Evolutionary conservation across 2,797 vertebrate species (phyloP).

Genomic region (Prionace glauca): DNA sequence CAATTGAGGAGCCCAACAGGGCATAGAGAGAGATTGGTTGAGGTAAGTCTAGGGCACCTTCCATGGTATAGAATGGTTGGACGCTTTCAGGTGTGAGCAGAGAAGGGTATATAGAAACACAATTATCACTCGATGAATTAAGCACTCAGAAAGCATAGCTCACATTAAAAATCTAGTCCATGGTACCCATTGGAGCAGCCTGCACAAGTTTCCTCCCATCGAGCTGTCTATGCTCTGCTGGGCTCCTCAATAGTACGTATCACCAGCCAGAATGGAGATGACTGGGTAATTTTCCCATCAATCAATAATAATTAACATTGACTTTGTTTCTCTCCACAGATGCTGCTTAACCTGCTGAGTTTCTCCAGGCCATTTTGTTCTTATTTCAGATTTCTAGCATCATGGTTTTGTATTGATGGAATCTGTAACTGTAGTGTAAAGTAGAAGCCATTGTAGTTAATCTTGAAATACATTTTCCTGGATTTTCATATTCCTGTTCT

Average conservation of each 20-base stretch:
- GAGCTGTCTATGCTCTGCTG: too few species aligned
- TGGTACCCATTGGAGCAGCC: neutral
- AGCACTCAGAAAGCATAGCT: neutral
- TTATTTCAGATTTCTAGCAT: too few species aligned
- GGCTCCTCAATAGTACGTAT: neutral
- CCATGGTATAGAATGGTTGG: neutral
- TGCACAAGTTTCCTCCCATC: neutral
- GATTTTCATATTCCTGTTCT: neutral
- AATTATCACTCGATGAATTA: neutral
- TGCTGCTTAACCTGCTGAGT: too few species aligned
- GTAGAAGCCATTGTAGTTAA: conserved; percentile 21
- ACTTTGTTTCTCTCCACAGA: too few species aligned
- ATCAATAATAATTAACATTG: neutral
- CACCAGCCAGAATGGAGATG: neutral
- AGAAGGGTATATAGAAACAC: neutral
- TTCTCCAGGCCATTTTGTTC: too few species aligned
- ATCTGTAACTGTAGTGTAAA: neutral
- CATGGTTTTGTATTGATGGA: neutral
- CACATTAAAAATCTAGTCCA: neutral
- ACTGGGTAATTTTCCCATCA: neutral
- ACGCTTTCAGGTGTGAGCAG: neutral
- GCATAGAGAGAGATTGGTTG: neutral
- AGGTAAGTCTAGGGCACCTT: neutral
- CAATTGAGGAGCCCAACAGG: neutral
- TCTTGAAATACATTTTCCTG: neutral